A percentile compares a stretch with the other conserved stretches of the same genome.
These are phyloP conservation scores for Bothrops jararaca DNA, from an alignment of 2,113 vertebrate genomes.

Conservation along the genomic window DNA sequence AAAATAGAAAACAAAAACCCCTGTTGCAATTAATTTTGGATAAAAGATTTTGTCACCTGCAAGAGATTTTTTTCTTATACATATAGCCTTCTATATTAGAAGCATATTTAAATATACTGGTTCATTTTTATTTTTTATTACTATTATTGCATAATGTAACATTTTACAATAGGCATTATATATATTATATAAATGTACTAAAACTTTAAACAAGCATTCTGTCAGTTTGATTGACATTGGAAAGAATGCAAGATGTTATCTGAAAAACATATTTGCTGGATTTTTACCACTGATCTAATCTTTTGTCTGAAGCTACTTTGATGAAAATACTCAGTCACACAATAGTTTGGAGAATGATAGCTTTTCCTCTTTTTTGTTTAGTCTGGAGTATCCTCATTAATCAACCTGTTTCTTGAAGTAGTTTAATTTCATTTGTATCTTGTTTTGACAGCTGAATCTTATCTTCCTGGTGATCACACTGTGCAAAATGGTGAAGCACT, in stretches of 20 bases:
- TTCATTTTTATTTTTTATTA: background rate
- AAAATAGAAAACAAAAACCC: background rate
- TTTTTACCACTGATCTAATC: background rate
- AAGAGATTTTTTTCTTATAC: background rate
- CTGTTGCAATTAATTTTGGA: background rate
- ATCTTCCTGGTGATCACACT: constrained; percentile 99
- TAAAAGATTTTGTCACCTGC: background rate
- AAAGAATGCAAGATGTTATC: background rate
- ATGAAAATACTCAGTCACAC: background rate
- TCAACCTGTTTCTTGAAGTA: constrained; percentile 49
- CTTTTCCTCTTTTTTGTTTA: constrained; percentile 44
- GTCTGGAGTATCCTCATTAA: constrained; percentile 52
- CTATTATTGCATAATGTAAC: background rate
- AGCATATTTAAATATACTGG: background rate
- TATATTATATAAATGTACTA: background rate
- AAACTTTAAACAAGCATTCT: background rate
- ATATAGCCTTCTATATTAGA: background rate
- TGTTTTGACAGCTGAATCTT: constrained; percentile 95
- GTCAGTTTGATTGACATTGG: background rate
- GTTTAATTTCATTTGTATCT: constrained; percentile 71
- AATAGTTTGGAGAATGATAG: constrained; percentile 46
- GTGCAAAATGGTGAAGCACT: constrained; percentile 99
- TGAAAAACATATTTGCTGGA: background rate
- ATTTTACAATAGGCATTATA: background rate
- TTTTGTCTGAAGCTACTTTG: background rate